Percentiles rank a stretch among this genome's conserved stretches.
Conservation (phyloP, 1,140 invertebrate species). For the Sitodiplosis mosellana region DNA sequence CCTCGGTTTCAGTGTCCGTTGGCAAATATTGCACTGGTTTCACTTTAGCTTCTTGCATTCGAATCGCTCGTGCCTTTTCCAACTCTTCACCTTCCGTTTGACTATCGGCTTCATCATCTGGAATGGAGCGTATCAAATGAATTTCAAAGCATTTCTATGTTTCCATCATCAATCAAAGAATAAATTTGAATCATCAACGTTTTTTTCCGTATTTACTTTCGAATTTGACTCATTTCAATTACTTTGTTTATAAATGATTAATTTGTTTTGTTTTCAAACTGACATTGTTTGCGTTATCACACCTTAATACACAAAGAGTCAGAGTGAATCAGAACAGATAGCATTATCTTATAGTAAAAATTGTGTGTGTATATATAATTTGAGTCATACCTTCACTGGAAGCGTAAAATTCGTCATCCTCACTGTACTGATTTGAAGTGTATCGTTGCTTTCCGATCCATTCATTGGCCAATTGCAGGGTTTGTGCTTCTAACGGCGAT, state of each 20-base stretch:
- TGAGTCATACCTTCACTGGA: slow-evolving; percentile 15
- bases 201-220: neutral
- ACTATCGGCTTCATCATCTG: slow-evolving; percentile 49
- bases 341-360: too few species aligned
- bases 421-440: slow-evolving; percentile 8
- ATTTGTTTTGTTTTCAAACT: too few species aligned
- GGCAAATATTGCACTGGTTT: slow-evolving; percentile 38
- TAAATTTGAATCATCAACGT: neutral
- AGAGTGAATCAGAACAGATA: too few species aligned
- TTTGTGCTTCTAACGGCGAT: slow-evolving; percentile 24
- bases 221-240: neutral
- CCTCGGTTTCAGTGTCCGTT: slow-evolving; percentile 59
- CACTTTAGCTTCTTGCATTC: slow-evolving; percentile 46
- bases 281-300: too few species aligned
- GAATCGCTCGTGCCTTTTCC: slow-evolving; percentile 37
- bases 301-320: too few species aligned
- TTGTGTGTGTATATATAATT: neutral
- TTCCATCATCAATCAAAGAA: too few species aligned
- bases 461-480: slow-evolving; percentile 20
- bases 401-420: slow-evolving; percentile 22
- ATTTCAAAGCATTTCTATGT: too few species aligned
- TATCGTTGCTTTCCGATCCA: slow-evolving; percentile 27
- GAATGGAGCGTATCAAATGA: neutral
- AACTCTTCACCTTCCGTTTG: slow-evolving; percentile 56
- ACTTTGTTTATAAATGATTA: too few species aligned